phyloP scores from a whole-genome alignment of 1,140 invertebrate species.

The Diplogasteroides magnus region DNA sequence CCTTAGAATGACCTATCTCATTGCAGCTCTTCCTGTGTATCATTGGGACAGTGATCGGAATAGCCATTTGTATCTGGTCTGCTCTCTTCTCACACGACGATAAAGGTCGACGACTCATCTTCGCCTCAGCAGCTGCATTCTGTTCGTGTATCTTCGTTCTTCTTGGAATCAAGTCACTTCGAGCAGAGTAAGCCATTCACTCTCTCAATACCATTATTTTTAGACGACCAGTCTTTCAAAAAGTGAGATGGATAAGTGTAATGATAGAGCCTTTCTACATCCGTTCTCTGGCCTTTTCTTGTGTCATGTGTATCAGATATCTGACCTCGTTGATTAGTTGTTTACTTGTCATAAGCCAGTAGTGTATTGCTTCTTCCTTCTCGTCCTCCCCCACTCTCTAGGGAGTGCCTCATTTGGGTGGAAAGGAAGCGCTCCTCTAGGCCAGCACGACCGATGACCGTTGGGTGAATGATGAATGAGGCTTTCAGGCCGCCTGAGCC shows the following conservation, averaged over 20 bases:
- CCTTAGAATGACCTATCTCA: not conserved
- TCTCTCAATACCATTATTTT: not conserved
- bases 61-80: slow-evolving; percentile 39
- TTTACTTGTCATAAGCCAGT: not conserved
- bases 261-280: not conserved
- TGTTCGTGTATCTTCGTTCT: slow-evolving; percentile 39
- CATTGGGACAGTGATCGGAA: slow-evolving; percentile 37
- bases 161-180: slow-evolving; percentile 36
- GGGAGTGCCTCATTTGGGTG: too few species aligned
- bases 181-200: slow-evolving; percentile 28
- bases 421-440: too few species aligned
- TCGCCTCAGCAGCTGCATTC: slow-evolving; percentile 34
- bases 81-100: slow-evolving; percentile 34
- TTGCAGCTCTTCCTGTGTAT: slow-evolving; percentile 42
- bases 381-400: not conserved
- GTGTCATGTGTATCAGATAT: too few species aligned
- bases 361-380: not conserved
- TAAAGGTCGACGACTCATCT: slow-evolving; percentile 32
- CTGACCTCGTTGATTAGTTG: not conserved
- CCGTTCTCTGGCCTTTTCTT: too few species aligned
- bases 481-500: slow-evolving; percentile 26
- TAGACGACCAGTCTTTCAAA: not conserved
- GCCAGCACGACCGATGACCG: too few species aligned
- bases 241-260: too few species aligned
- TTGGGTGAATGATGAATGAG: too few species aligned